Percentiles rank a stretch among this genome's conserved stretches.
Conservation (phyloP, 2,797 vertebrate species). For the Sylvia borin region DNA sequence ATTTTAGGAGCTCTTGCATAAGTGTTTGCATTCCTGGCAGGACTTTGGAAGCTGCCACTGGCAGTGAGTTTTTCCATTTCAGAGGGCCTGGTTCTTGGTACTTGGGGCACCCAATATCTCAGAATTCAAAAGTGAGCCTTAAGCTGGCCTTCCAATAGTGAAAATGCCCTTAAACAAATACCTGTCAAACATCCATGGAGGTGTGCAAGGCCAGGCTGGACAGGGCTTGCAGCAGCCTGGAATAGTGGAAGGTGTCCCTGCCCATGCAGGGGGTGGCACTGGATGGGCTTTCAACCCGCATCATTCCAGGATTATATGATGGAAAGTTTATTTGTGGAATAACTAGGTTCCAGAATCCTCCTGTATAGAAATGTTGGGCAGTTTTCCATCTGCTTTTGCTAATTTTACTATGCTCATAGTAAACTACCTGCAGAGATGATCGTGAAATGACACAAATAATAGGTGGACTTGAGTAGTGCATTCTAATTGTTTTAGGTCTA, state of each 20-base stretch:
- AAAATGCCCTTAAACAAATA: not conserved
- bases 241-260: not conserved
- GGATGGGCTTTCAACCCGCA: not conserved
- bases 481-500: not conserved
- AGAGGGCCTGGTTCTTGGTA: not conserved
- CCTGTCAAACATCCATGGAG: not conserved
- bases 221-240: fast-evolving
- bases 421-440: not conserved
- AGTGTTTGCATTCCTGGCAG: not conserved
- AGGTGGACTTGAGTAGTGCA: not conserved
- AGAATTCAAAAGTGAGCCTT: not conserved
- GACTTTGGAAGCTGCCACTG: not conserved
- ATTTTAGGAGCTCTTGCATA: not conserved
- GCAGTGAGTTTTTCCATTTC: not conserved
- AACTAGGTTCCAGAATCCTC: not conserved
- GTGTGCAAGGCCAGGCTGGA: not conserved
- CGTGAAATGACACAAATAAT: not conserved
- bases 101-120: not conserved
- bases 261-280: not conserved
- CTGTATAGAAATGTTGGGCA: not conserved
- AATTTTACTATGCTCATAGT: not conserved
- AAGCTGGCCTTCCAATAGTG: not conserved
- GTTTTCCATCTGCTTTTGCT: not conserved
- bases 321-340: not conserved
- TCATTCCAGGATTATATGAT: not conserved